Evolutionary conservation across 2,797 vertebrate species (phyloP), one percentile per base, ranked within the genome.

Genomic region (Zenarchopterus dispar): DNA sequence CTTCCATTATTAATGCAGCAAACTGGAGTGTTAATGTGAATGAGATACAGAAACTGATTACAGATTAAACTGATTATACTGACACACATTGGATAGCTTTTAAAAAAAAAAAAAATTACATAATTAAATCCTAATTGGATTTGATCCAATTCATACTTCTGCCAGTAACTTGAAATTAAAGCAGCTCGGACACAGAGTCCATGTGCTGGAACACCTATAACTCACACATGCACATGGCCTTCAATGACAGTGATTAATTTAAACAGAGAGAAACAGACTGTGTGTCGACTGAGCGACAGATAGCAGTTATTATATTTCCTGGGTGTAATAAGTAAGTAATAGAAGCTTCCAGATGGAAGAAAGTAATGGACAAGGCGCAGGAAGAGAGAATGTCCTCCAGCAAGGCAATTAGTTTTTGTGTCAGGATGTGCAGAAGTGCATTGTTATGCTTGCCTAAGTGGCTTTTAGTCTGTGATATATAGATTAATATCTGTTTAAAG

Each of bases 91-190:
- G 56, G 59, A 80, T 75, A 33, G 80, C 73, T 72, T 78, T 60
- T 51, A n/a, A n/a, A n/a, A n/a, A n/a, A n/a, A n/a, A n/a, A n/a
- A n/a, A n/a, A n/a, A n/a, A 48, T 23, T 21, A 66, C 28, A 18
- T 73, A 66, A 78, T 80, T 77, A 67, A 67, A 63, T 80, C 75
- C 57, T 81, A 75, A 85, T 73, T 54, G 59, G 53, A 77, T 80
- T 59, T 57, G 48, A 82, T 75, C 49, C 66, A 59, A 78, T 80
- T 73, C 59, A 59, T 62, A 49, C 44, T 67, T 56, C 56, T 59
- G 57, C 62, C 80, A 80, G 77, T 84, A 55, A 65, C 70, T 45
- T 18, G 5, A 24, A 67, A 72, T 75, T 62, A 46, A 78, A 79
- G 68, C 71, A 57, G 70, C 4, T 71, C 63, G 68, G 56, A 73